A percentile compares a stretch with the other conserved stretches of the same genome.
These are phyloP conservation scores for Linepithema humile DNA, from an alignment of 1,140 invertebrate species.

Conservation along the genomic window DNA sequence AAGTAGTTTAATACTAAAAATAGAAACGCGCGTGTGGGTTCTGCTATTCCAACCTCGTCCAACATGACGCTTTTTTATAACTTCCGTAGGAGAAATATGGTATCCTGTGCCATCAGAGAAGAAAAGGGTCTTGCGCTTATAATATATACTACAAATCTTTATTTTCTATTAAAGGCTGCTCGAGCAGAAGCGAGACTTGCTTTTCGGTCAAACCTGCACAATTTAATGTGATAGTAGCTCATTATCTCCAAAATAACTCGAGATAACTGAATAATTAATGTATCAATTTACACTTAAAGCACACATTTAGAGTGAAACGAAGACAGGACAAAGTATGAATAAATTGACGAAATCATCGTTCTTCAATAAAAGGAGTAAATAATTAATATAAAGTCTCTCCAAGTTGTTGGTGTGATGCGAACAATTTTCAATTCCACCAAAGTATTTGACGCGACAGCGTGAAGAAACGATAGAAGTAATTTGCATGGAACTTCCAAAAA, in stretches of 20 bases:
- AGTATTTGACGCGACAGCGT: not conserved
- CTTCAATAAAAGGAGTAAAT: not conserved
- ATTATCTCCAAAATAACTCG: not conserved
- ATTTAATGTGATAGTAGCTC: too few relatives aligned
- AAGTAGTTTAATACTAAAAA: slow-evolving; percentile 36
- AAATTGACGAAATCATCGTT: not conserved
- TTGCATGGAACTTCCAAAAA: slow-evolving; percentile 41
- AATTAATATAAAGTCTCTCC: not conserved
- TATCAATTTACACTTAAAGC: too few relatives aligned
- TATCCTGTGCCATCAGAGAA: slow-evolving; percentile 68
- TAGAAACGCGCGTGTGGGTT: slow-evolving; percentile 38
- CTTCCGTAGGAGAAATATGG: slow-evolving; percentile 73
- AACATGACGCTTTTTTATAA: slow-evolving; percentile 63
- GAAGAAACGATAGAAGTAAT: slow-evolving; percentile 54
- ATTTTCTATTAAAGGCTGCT: slow-evolving; percentile 46
- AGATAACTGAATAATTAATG: too few relatives aligned
- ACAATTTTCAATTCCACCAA: not conserved
- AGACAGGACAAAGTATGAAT: too few relatives aligned
- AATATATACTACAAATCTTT: slow-evolving; percentile 23
- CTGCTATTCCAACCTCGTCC: slow-evolving; percentile 5
- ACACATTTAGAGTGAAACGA: too few relatives aligned
- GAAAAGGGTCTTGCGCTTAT: slow-evolving; percentile 34
- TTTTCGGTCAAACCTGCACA: not conserved
- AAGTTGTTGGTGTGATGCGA: not conserved
- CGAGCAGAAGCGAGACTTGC: slow-evolving; percentile 4